Evolutionary conservation across 2,888 invertebrate genomes (phyloP), one percentile per base, ranked within the genome.

Genomic region (Sthenelais limicola): DNA sequence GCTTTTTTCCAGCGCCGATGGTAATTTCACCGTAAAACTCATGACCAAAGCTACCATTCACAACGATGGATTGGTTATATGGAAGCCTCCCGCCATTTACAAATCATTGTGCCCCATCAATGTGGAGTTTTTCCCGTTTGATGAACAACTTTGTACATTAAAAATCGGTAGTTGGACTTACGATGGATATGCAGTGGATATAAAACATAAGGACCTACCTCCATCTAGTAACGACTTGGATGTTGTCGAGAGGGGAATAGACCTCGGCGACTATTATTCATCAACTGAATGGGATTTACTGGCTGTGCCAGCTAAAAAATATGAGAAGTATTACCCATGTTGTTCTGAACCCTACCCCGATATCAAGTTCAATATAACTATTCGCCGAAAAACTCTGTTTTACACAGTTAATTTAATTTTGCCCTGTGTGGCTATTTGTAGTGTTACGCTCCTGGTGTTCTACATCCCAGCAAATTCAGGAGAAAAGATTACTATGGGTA

Each of bases 391-490:
- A 71, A 89, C 98, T 0, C 90, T 98, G 24, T 98, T 98, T 89
- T 98, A 98, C 90, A 98, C 97, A 0, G 96, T 98, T 3, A 98
- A 98, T 87, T 90, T 98, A 51, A 98, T 98, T 81, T 94, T 98
- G 49, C 98, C 98, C 0, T 97, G 97, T 85, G 96, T 98, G 4
- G 96, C 96, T 68, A 98, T 98, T 79, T 97, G 97, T 18, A 97
- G 96, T 85, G 91, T 99, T 12, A 98, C 98, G 18, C 95, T 98
- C 0, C 90, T 99, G 68, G 98, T 98, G 1, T 99, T 99, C 88
- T 98, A 98, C 85, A 89, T 99, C 73, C 98, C 98, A 67, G 97
- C 97, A 0, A 98, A 98, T 88, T 97, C 97, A 0, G 98, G 98
- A 21, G 98, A 99, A 88, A 99, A 99, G 89, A 97, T 99, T 75